Conservation (phyloP, 2,888 invertebrate species). For the Xylocampa areola region DNA sequence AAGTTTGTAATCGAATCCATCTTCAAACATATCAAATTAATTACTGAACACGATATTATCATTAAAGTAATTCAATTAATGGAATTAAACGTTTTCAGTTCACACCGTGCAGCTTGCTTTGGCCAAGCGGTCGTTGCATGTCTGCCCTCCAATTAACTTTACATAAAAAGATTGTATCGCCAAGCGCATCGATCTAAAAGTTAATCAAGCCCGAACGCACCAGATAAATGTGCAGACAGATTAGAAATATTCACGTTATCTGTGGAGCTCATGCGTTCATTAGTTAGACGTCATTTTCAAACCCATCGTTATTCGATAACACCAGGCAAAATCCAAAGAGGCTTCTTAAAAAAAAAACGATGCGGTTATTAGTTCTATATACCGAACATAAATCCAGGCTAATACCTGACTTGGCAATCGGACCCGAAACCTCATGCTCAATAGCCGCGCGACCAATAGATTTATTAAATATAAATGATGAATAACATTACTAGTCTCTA, state of each 20-base stretch:
- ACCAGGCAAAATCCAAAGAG: too few relatives aligned
- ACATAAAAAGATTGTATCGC: constrained; percentile 56
- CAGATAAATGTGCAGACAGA: constrained; percentile 51
- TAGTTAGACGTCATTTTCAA: constrained; percentile 30
- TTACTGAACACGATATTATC: constrained; percentile 4
- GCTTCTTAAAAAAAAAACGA: too few relatives aligned
- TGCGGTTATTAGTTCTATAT: too few relatives aligned
- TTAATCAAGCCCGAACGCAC: constrained; percentile 53
- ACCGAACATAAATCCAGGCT: too few relatives aligned
- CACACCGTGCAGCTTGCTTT: constrained; percentile 23
- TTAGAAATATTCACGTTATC: constrained; percentile 48
- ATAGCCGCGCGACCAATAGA: too few relatives aligned
- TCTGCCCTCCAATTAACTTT: constrained; percentile 58
- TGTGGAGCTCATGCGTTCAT: constrained; percentile 22
- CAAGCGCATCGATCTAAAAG: constrained; percentile 57
- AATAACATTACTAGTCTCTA: too few relatives aligned
- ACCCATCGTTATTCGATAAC: too few relatives aligned
- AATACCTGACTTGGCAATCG: too few relatives aligned
- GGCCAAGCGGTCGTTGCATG: constrained; percentile 52
- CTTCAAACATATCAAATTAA: constrained; percentile 20
- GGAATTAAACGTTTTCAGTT: constrained; percentile 26
- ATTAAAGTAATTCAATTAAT: constrained; percentile 29
- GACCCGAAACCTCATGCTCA: too few relatives aligned
- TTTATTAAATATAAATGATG: too few relatives aligned
- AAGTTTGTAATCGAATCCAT: constrained; percentile 12